phyloP scores from a whole-genome alignment of 2,797 vertebrate species.

The Alca torda region DNA sequence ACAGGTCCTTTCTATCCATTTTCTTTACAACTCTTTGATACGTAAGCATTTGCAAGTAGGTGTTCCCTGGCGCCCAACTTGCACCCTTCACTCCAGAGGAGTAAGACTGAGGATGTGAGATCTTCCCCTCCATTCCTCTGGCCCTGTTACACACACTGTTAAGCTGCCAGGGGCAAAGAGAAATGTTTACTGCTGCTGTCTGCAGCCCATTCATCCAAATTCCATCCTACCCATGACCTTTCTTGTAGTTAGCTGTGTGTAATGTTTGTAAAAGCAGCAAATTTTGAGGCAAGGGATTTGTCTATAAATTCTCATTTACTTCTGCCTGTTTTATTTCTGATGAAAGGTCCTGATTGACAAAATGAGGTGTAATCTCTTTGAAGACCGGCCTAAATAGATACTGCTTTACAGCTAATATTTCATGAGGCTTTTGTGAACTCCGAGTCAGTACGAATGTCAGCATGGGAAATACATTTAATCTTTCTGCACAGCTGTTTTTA shows the following conservation, averaged over 20 bases:
- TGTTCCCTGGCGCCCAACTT: not conserved
- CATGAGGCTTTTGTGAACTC: slow-evolving; percentile 35
- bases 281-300: not conserved
- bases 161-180: not conserved
- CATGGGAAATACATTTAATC: slow-evolving; percentile 33
- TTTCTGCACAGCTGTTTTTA: slow-evolving; percentile 47
- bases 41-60: rapidly evolving
- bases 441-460: not conserved
- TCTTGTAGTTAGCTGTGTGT: not conserved
- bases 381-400: not conserved
- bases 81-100: not conserved
- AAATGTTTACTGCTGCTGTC: not conserved
- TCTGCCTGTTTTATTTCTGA: slow-evolving; percentile 19
- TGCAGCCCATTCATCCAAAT: not conserved
- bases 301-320: slow-evolving; percentile 29
- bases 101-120: not conserved
- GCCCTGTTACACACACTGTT: not conserved
- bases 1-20: not conserved
- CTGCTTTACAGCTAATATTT: slow-evolving; percentile 13
- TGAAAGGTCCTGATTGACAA: slow-evolving; percentile 7
- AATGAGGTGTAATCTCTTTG: not conserved
- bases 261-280: not conserved
- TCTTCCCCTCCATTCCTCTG: not conserved
- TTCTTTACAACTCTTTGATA: not conserved
- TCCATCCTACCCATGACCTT: not conserved